A percentile compares a stretch with the other conserved stretches of the same genome.
Conservation (phyloP, 2,113 vertebrate species). For the Callaeas wilsoni region DNA sequence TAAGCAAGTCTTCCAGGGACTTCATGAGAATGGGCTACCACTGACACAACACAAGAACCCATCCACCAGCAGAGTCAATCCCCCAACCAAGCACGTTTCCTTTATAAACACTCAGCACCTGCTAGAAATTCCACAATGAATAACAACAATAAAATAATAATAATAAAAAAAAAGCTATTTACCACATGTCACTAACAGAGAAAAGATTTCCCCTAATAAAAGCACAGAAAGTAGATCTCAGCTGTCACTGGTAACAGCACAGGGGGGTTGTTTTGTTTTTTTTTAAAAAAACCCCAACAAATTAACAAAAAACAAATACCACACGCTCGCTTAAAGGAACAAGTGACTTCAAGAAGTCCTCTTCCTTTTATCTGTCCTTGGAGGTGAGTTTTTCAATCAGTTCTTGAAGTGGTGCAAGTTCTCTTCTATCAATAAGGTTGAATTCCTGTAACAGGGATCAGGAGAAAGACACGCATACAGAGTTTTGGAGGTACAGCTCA, state of each 20-base stretch:
- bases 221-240: constrained; percentile 68
- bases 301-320: constrained; percentile 47
- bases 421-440: constrained; percentile 87
- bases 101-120: constrained; percentile 53
- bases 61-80: constrained; percentile 60
- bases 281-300: background rate
- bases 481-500: background rate
- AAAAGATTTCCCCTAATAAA: constrained; percentile 62
- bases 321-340: constrained; percentile 60
- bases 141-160: background rate
- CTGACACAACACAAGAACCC: constrained; percentile 63
- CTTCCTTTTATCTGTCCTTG: constrained; percentile 84
- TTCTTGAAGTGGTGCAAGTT: constrained; percentile 86
- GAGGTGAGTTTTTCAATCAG: constrained; percentile 89
- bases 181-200: constrained; percentile 60
- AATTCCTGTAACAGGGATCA: constrained; percentile 73
- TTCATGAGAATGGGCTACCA: constrained; percentile 65
- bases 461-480: background rate
- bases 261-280: background rate
- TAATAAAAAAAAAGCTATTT: background rate
- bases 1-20: constrained; percentile 65
- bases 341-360: constrained; percentile 24
- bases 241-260: constrained; percentile 60
- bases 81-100: constrained; percentile 37
- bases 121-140: constrained; percentile 58